Conservation (phyloP, 2,113 vertebrate species). For the Sebastes fasciatus region DNA sequence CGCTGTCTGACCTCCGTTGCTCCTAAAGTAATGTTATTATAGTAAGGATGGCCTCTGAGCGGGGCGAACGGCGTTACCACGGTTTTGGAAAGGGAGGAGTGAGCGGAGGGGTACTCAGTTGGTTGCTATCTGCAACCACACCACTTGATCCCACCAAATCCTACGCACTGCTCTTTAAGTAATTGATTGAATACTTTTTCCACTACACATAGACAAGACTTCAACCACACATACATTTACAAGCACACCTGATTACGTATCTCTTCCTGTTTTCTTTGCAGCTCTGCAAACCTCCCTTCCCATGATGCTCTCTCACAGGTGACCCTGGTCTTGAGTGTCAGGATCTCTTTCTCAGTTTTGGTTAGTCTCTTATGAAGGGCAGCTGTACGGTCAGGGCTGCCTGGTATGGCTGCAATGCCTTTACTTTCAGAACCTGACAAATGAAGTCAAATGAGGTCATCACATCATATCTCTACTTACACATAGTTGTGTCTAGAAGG, state of each 20-base stretch:
- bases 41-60: too few species aligned
- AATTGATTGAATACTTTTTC: background rate
- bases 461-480: background rate
- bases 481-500: too few species aligned
- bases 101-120: too few species aligned
- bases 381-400: slow-evolving; percentile 59
- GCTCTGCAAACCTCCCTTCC: slow-evolving; percentile 85
- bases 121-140: too few species aligned
- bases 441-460: background rate
- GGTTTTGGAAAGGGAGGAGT: too few species aligned
- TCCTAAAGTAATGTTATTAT: too few species aligned
- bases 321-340: slow-evolving; percentile 85
- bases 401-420: slow-evolving; percentile 44
- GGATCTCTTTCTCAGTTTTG: slow-evolving; percentile 83
- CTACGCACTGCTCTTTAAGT: too few species aligned
- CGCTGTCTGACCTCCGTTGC: too few species aligned
- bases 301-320: slow-evolving; percentile 85
- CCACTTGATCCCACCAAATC: too few species aligned
- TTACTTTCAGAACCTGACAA: slow-evolving; percentile 54
- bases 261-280: slow-evolving; percentile 84
- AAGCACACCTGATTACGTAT: slow-evolving; percentile 79
- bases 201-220: background rate
- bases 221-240: slow-evolving; percentile 5
- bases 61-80: too few species aligned
- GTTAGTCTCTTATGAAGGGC: slow-evolving; percentile 79